Evolutionary conservation across 2,113 vertebrate species (phyloP), one percentile per base, ranked within the genome.

Genomic region (Cinclus mexicanus): DNA sequence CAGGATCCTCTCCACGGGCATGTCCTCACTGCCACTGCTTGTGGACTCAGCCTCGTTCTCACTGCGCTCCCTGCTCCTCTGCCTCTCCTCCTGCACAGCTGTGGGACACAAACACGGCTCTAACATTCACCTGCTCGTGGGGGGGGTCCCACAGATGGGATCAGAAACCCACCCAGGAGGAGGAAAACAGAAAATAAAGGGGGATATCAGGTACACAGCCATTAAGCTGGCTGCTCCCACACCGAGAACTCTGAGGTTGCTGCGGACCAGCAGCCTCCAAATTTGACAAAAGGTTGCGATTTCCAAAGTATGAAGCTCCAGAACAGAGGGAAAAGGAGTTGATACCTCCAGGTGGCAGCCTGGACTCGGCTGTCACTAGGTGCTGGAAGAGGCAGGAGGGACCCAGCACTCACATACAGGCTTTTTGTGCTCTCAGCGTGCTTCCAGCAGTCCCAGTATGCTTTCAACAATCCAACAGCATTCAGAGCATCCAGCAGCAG

Each of bases 81-180:
- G 99, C 79, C 99, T 98, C 96, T 99, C 99, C 69, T 99, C 99
- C 92, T 99, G 99, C 74, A 99, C 99, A 33, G 99, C 99, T 99
- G 95, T 25, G 81, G 72, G 7, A 80, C 37, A 72, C 69, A 83
- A 57, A 70, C 8, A 14, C 1, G 1, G 10, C 56, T 80, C 60
- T 70, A 67, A 56, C 15, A 4, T 49, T 39, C 28, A 56, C 14
- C 29, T 14, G 42, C 56, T 78, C 12, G 7, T 61, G 13, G 28
- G 6, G 16, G 16, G 7, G 19, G 22, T 9, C 29, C 65, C 17
- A 42, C 24, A 29, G 24, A 11, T 21, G 28, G 63, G 33, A 35
- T 22, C 9, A 69, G 42, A 50, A 83, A 44, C 18, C 9, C 13
- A 9, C 18, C n/a, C 9, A 9, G 28, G 44, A 53, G 5, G 20